Percentiles rank a stretch among this genome's conserved stretches.
These are phyloP conservation scores for Nixonia krombeini DNA, from an alignment of 1,140 invertebrate species.

Conservation along the genomic window DNA sequence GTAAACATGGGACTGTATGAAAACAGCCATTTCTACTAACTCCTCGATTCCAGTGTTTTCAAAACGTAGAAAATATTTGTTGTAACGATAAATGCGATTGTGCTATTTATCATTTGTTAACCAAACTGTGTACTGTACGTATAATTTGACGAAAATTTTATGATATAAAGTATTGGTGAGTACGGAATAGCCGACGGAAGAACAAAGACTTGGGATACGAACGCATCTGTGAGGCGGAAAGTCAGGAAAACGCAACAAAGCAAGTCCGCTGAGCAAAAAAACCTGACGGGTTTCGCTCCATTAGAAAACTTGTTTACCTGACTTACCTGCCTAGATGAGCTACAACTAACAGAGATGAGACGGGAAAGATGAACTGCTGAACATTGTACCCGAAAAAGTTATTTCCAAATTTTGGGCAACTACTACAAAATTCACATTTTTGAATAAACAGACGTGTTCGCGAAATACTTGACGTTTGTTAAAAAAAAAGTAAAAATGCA, in stretches of 20 bases:
- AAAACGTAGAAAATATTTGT: no score
- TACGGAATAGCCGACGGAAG: slow-evolving; percentile 15
- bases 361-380: not conserved
- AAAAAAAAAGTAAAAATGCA: no score
- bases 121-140: no score
- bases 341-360: slow-evolving; percentile 14
- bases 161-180: slow-evolving; percentile 6
- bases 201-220: slow-evolving; percentile 2
- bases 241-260: slow-evolving; percentile 21
- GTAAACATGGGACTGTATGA: no score
- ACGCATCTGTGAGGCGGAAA: slow-evolving; percentile 15
- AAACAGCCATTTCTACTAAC: no score
- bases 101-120: no score
- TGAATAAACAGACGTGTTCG: not conserved
- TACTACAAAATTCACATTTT: not conserved
- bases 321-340: slow-evolving; percentile 16
- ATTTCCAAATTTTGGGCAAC: not conserved
- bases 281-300: slow-evolving; percentile 15
- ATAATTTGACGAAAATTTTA: no score
- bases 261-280: slow-evolving; percentile 17
- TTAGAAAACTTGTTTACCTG: slow-evolving; percentile 29
- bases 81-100: no score
- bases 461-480: not conserved
- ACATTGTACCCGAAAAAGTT: slow-evolving; percentile 7
- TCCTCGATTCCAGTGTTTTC: no score